Conservation (phyloP, 2,113 vertebrate species). For the Hiodon tergisus region DNA sequence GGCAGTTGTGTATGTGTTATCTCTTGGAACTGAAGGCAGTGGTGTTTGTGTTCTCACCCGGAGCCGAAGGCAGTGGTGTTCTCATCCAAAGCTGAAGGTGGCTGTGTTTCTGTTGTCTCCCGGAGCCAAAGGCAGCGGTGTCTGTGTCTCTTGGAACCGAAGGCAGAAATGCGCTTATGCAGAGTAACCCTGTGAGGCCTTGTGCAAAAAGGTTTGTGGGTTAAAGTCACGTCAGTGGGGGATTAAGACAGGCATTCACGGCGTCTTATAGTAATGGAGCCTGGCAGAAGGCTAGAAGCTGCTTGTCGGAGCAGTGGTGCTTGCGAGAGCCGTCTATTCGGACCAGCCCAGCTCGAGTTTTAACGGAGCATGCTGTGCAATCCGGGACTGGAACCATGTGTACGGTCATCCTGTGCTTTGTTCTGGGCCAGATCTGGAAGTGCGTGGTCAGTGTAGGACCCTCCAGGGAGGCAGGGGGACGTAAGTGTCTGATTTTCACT, state of each 20-base stretch:
- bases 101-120: no score
- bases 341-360: not conserved
- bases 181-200: no score
- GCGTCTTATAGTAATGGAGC: slow-evolving; percentile 39
- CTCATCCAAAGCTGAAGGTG: no score
- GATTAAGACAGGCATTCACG: slow-evolving; percentile 27
- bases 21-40: no score
- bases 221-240: slow-evolving; percentile 7
- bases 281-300: slow-evolving; percentile 11
- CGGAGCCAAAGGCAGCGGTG: no score
- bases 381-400: slow-evolving; percentile 39
- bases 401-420: slow-evolving; percentile 45
- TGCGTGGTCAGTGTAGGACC: slow-evolving; percentile 37
- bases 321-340: not conserved
- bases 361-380: slow-evolving; percentile 24
- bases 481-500: slow-evolving; percentile 32
- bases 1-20: no score
- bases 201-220: not conserved
- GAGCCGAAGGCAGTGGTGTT: no score
- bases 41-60: no score
- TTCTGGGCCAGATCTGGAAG: slow-evolving; percentile 43
- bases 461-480: slow-evolving; percentile 25
- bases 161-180: not conserved
- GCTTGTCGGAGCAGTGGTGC: not conserved
- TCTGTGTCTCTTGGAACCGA: not conserved